Evolutionary conservation across 2,797 vertebrate species (phyloP).

Genomic region (Hyperoplus lanceolatus): DNA sequence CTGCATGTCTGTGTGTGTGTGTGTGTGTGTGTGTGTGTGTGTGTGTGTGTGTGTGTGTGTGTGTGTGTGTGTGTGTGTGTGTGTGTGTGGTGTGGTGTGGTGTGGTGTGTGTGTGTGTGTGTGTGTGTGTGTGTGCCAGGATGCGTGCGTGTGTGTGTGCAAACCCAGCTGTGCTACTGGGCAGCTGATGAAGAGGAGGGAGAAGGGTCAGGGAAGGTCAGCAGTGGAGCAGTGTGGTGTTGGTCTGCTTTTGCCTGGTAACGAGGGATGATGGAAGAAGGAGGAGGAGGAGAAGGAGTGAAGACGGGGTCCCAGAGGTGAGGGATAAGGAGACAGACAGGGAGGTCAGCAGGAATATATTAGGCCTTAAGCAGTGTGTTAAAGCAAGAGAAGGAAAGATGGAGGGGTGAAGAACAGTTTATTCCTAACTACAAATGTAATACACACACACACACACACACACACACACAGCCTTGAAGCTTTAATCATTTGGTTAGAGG

Average conservation of each 20-base stretch:
- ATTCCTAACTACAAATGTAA: conserved; percentile 28
- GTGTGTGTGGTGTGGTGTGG: conserved; percentile 25
- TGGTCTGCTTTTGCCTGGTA: conserved; percentile 49
- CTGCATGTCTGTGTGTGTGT: conserved; percentile 49
- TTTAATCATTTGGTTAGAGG: no score
- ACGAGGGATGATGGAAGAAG: conserved; percentile 40
- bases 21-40: conserved; percentile 18
- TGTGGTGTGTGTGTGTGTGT: conserved; percentile 50
- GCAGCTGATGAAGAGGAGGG: conserved; percentile 57
- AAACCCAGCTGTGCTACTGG: conserved; percentile 45
- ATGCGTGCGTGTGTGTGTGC: conserved; percentile 30
- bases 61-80: conserved; percentile 51
- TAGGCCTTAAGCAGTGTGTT: conserved; percentile 57
- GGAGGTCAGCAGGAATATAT: conserved; percentile 58
- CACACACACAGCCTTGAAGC: neutral
- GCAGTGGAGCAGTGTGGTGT: conserved; percentile 48
- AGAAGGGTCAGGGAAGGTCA: conserved; percentile 64
- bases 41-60: conserved; percentile 30
- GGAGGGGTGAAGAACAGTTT: conserved; percentile 51
- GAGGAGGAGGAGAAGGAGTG: conserved; percentile 34
- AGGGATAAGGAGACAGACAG: conserved; percentile 46
- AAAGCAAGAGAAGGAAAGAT: conserved; percentile 32
- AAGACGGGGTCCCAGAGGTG: conserved; percentile 44
- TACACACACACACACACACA: conserved; percentile 25
- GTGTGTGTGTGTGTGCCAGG: neutral